These are phyloP conservation scores for Paedocypris micromegethes DNA, from an alignment of 2,797 vertebrate species.

Conservation along the genomic window DNA sequence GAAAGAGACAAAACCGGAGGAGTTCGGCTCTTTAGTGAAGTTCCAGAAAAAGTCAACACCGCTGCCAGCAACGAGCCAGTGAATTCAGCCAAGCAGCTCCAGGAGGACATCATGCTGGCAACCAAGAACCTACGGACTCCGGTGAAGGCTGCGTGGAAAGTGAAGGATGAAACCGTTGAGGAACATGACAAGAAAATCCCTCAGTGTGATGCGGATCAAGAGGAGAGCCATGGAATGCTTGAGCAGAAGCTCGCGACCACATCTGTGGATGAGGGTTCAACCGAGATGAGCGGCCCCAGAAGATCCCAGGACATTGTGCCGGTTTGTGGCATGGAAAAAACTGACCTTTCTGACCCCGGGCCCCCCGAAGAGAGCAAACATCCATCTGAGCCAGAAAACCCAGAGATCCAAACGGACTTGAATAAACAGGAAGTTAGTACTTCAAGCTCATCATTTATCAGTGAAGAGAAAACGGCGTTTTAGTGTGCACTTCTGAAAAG, in stretches of 20 bases:
- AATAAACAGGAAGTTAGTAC: constrained; percentile 63
- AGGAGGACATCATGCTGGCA: constrained; percentile 81
- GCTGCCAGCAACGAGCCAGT: constrained; percentile 57
- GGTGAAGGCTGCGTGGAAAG: constrained; percentile 52
- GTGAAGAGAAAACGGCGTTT: constrained; percentile 71
- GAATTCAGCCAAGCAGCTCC: constrained; percentile 76
- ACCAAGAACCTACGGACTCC: constrained; percentile 82
- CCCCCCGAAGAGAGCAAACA: constrained; percentile 44
- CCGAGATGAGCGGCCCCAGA: constrained; percentile 26
- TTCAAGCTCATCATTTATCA: constrained; percentile 60
- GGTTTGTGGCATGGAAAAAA: constrained; percentile 36
- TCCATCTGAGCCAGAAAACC: constrained; percentile 38
- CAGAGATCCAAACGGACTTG: constrained; percentile 38
- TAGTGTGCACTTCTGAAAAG: constrained; percentile 43
- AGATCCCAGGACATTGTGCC: constrained; percentile 22
- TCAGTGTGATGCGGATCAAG: constrained; percentile 34
- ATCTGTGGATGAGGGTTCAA: constrained; percentile 13
- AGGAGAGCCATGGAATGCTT: constrained; percentile 7
- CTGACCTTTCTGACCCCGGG: constrained; percentile 38
- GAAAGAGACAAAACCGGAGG: constrained; percentile 78
- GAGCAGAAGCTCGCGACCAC: constrained; percentile 43
- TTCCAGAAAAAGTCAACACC: constrained; percentile 65
- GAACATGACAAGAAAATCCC: constrained; percentile 33
- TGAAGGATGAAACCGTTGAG: constrained; percentile 51
- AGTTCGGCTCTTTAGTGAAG: constrained; percentile 71